phyloP scores from a whole-genome alignment of 2,888 invertebrate genomes.

The Drosophila pseudotalamancana region DNA sequence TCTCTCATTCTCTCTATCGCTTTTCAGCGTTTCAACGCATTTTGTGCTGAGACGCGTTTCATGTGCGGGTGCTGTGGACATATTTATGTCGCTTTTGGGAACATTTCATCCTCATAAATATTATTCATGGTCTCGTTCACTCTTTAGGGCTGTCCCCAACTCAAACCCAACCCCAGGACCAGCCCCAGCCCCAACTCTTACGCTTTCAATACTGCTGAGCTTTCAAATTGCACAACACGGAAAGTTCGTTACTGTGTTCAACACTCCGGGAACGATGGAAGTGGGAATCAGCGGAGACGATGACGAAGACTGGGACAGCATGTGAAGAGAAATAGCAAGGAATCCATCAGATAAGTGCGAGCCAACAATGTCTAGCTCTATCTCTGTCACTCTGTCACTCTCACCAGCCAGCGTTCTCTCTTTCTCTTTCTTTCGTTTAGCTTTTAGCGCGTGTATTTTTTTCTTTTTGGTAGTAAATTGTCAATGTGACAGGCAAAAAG shows the following conservation, averaged over 20 bases:
- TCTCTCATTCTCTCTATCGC: neutral
- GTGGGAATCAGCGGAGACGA: constrained; percentile 1
- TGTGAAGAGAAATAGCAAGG: constrained; percentile 71
- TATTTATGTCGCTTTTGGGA: constrained; percentile 83
- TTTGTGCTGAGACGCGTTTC: constrained; percentile 73
- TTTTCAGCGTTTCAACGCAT: constrained; percentile 65
- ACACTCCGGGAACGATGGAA: constrained; percentile 40
- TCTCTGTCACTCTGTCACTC: neutral
- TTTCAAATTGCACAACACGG: constrained; percentile 68
- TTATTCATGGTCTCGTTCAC: constrained; percentile 79
- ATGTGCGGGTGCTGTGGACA: constrained; percentile 83
- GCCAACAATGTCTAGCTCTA: constrained; percentile 51
- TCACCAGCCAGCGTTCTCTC: neutral
- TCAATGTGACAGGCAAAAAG: constrained; percentile 77
- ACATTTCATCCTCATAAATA: constrained; percentile 84
- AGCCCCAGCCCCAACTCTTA: neutral
- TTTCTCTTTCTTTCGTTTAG: constrained; percentile 10
- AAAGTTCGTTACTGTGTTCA: constrained; percentile 69
- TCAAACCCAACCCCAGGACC: constrained; percentile 4
- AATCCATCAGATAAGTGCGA: constrained; percentile 75
- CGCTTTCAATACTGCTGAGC: constrained; percentile 68
- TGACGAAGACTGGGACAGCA: constrained; percentile 32
- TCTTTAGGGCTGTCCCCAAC: constrained; percentile 50
- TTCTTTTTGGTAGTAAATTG: constrained; percentile 77
- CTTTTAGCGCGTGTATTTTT: constrained; percentile 20